Base-by-base conservation (phyloP, 2,888 invertebrate species). In the Tuta absoluta region DNA sequence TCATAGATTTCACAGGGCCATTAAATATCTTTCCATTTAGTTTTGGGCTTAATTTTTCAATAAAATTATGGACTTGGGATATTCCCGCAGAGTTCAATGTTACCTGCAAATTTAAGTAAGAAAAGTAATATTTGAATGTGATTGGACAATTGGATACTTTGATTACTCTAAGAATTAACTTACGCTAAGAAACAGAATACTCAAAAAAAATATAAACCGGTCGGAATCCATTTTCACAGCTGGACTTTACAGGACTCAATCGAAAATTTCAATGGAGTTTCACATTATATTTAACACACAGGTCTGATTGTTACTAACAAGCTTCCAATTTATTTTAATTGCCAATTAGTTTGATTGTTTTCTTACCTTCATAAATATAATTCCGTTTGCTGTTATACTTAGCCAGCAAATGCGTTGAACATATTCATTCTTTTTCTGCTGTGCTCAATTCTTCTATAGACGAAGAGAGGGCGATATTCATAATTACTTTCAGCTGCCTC, bases 361-460 rank as follows among this genome's bases (percentile, higher is more conserved):
- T n/a, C n/a, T 28, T 56, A 56, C n/a, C 56, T 24, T 24, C 4
- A 1, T 56, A 24, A 8, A 23, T 38, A 5, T 38, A 17, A 17
- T n/a, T 33, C 7, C 11, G n/a, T 12, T 17, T 3, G 19, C 3
- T 14, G 10, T 53, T 53, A 19, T 17, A 45, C 45, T 60, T 86
- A 90, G 71, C 91, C 91, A 68, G 85, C 86, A 72, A 91, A 91
- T 11, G 91, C 75, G 69, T 90, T 90, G 61, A 74, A 90, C 87
- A 90, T 88, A 33, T 81, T 88, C 7, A 91, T 87, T 69, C 86
- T 81, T 65, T 85, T 75, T 75, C 86, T 91, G 64, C 79, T 87
- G 53, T 91, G 90, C 67, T 86, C 86, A 45, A 91, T 85, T 71
- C 74, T 85, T 76, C 85, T 81, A 60, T 91, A 91, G 0, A 85